Conservation (phyloP, 1,140 invertebrate species). For the Ceratosolen fusciceps region DNA sequence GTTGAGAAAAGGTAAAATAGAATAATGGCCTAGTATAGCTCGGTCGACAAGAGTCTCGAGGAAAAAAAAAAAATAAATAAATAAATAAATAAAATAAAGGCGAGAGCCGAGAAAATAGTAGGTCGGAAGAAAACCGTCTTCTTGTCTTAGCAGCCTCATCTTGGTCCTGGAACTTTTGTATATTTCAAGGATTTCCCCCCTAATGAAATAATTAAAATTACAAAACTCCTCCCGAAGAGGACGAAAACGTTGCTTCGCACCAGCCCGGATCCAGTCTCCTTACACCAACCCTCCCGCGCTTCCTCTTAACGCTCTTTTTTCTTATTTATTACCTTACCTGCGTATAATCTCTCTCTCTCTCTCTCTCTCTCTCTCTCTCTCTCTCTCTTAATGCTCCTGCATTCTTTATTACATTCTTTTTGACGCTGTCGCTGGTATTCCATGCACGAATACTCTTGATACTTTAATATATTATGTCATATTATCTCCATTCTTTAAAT, state of each 20-base stretch:
- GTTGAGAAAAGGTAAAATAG: conserved; percentile 33
- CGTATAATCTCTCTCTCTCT: too few relatives aligned
- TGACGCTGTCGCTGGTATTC: too few relatives aligned
- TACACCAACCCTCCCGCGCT: neutral
- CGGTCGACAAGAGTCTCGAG: conserved; percentile 11
- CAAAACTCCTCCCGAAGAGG: conserved; percentile 46
- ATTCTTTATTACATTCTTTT: too few relatives aligned
- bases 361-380: neutral
- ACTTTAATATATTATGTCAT: too few relatives aligned
- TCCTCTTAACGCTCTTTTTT: neutral
- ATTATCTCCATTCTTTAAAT: too few relatives aligned
- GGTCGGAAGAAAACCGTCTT: neutral
- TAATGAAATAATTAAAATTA: conserved; percentile 61
- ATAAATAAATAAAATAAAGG: too few relatives aligned
- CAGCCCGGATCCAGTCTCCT: too few relatives aligned
- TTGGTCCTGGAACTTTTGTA: conserved; percentile 46
- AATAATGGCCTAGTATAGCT: conserved; percentile 16
- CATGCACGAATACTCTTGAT: too few relatives aligned
- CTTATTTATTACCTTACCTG: neutral
- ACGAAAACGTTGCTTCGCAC: neutral
- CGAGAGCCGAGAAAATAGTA: neutral
- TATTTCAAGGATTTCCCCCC: conserved; percentile 54
- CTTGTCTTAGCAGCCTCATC: too few relatives aligned
- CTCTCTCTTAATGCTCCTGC: neutral
- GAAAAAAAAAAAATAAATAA: too few relatives aligned